Evolutionary conservation across 1,140 invertebrate genomes (phyloP), one percentile per base, ranked within the genome.

Genomic region (Drosophila elegans): DNA sequence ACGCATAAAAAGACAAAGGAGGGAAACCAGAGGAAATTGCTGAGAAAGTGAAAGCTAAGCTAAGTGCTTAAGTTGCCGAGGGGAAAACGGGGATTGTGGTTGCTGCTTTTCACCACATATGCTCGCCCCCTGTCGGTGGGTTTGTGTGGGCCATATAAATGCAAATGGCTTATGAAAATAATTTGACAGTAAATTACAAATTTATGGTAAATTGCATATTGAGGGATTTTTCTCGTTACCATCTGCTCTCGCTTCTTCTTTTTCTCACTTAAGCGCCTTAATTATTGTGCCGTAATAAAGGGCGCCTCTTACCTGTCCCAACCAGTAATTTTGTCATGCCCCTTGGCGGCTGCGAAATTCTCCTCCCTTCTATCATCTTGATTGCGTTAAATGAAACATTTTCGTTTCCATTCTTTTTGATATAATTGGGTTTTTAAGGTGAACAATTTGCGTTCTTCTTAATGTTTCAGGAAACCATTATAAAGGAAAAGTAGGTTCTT

Each of bases 121-220:
- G 60, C 55, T 48, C 34, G 21, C 12, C 42, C 38, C 16, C 16
- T 9, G 21, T 59, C 32, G 55, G 46, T 16, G 41, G 45, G 52
- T 36, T 52, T 48, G 54, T 66, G 45, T 38, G 49, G 46, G 51
- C 84, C 73, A 80, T 78, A 85, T 81, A 90, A 90, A 88, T 90
- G 88, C 71, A 90, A 90, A 86, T 90, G 77, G 81, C 86, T 90
- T 90, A 85, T 80, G 81, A 85, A 90, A 85, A 82, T 90, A 85
- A 90, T 86, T 90, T 90, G 79, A 63, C 77, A 72, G 79, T 86
- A 90, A 90, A 91, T 88, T 83, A 83, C 83, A 83, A 86, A 86
- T 91, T 80, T 90, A 90, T 90, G 83, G 82, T 91, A 83, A 90
- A 88, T 88, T 85, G 86, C 86, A 90, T 90, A 90, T 90, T 90